Conservation (phyloP, 2,797 vertebrate genomes). For the Eulemur albifrons region DNA sequence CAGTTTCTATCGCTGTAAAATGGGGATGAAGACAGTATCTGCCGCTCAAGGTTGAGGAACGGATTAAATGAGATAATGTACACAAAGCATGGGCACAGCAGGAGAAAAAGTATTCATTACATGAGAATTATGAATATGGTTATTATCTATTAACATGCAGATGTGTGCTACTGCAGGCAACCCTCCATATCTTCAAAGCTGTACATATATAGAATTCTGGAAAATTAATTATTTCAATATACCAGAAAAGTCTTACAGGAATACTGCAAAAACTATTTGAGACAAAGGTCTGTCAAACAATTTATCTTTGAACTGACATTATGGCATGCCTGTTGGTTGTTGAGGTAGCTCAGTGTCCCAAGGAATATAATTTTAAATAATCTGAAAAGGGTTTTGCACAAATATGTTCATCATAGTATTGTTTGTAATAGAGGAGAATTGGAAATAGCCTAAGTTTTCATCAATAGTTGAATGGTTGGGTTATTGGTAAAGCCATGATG, state of each 20-base stretch:
- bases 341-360: neutral
- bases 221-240: neutral
- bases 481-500: neutral
- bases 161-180: neutral
- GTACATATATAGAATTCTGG: neutral
- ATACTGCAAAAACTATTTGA: neutral
- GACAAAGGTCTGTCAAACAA: neutral
- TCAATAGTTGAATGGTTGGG: neutral
- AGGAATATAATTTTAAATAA: neutral
- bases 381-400: neutral
- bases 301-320: neutral
- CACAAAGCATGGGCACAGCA: neutral
- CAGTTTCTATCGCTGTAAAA: neutral
- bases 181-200: neutral
- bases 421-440: neutral
- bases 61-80: neutral
- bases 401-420: neutral
- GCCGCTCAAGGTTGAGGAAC: neutral
- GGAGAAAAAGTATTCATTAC: neutral
- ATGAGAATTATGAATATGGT: neutral
- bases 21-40: neutral
- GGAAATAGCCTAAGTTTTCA: neutral
- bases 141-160: neutral
- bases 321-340: neutral
- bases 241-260: neutral